A percentile compares a stretch with the other conserved stretches of the same genome.
Evolutionary conservation across 2,888 invertebrate genomes (phyloP).

Genomic region (Fabriciana adippe): DNA sequence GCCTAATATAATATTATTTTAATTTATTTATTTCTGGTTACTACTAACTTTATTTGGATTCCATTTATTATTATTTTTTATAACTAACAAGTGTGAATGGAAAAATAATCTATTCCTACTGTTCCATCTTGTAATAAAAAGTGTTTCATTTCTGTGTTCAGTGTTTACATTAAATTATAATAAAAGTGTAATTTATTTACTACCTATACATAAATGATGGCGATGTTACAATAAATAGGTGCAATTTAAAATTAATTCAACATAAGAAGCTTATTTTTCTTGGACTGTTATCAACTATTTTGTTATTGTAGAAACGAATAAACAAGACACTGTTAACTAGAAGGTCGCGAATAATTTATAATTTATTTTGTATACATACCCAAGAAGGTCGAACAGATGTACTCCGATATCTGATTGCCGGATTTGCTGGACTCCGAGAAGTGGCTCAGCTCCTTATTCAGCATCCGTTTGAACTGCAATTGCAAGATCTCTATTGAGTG

Average conservation of each 20-base stretch:
- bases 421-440: slow-evolving; percentile 99
- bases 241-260: not conserved
- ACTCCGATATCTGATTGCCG: slow-evolving; percentile 99
- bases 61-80: too few species aligned
- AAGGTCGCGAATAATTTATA: slow-evolving; percentile 8
- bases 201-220: not conserved
- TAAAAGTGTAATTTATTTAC: not conserved
- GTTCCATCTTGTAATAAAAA: too few species aligned
- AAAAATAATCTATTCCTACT: too few species aligned
- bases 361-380: slow-evolving; percentile 85
- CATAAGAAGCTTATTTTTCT: not conserved
- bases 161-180: too few species aligned
- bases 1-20: too few species aligned
- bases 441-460: slow-evolving; percentile 99
- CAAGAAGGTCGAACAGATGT: slow-evolving; percentile 99
- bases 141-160: too few species aligned
- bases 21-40: too few species aligned
- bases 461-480: slow-evolving; percentile 98
- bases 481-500: slow-evolving; percentile 75
- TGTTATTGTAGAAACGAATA: slow-evolving; percentile 25
- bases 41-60: too few species aligned
- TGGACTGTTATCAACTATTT: slow-evolving; percentile 31
- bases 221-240: not conserved
- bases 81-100: too few species aligned
- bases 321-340: slow-evolving; percentile 12